These are phyloP conservation scores for Drosophila differens DNA, from an alignment of 2,888 invertebrate species.

Conservation along the genomic window DNA sequence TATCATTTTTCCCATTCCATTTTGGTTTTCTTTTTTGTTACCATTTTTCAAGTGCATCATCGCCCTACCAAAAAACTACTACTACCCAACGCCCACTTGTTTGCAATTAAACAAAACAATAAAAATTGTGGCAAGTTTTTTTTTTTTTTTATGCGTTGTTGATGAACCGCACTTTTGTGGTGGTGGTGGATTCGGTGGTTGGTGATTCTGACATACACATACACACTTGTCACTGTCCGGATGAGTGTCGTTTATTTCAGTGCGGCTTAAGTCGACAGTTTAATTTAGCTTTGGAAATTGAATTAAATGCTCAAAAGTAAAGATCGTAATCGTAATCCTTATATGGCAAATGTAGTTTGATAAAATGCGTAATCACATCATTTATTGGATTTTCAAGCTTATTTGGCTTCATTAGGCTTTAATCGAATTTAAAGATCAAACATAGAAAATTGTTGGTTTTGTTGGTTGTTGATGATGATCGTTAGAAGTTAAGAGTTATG, in stretches of 20 bases:
- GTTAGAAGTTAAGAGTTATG: constrained; percentile 60
- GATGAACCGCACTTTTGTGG: constrained; percentile 20
- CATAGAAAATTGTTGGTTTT: constrained; percentile 7
- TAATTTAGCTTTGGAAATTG: constrained; percentile 70
- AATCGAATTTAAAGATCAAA: constrained; percentile 64
- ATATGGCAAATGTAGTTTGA: constrained; percentile 26
- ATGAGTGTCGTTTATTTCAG: constrained; percentile 65
- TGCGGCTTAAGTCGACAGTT: constrained; percentile 76
- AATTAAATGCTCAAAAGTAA: constrained; percentile 55
- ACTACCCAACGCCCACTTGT: constrained; percentile 60
- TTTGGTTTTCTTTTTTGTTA: constrained; percentile 41
- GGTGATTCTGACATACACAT: constrained; percentile 4
- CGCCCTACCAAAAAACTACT: constrained; percentile 22
- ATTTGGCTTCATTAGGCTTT: constrained; percentile 80
- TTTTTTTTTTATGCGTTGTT: constrained; percentile 7
- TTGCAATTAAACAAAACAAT: constrained; percentile 76
- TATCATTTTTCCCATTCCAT: constrained; percentile 65
- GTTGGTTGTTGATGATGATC: constrained; percentile 31
- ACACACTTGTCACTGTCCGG: constrained; percentile 78
- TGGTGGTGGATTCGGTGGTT: constrained; percentile 32
- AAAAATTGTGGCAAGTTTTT: constrained; percentile 56
- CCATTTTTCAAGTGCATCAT: constrained; percentile 74
- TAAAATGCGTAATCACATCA: constrained; percentile 67
- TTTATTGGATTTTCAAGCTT: constrained; percentile 73
- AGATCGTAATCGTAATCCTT: constrained; percentile 65